Conservation (phyloP, 2,113 vertebrate genomes). For the Hemibates koningsi region DNA sequence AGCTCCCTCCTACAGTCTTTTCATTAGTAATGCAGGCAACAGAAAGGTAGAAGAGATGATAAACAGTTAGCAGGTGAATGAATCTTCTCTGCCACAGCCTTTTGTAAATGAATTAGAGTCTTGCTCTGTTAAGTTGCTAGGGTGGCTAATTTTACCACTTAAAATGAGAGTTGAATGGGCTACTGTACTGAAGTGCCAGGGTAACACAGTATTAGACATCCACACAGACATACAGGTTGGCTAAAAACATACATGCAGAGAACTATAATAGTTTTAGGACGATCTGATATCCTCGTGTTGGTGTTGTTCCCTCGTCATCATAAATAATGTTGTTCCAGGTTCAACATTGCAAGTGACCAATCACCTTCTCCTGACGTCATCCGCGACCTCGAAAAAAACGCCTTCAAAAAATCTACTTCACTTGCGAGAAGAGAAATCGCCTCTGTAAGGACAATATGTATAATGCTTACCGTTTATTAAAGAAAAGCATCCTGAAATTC, state of each 20-base stretch:
- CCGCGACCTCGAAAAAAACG: too few species aligned
- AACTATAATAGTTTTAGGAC: too few species aligned
- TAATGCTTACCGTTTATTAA: too few species aligned
- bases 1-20: not conserved
- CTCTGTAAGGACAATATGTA: too few species aligned
- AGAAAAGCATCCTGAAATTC: too few species aligned
- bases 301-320: too few species aligned
- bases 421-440: too few species aligned
- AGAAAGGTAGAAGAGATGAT: not conserved
- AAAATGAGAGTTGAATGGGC: not conserved
- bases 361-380: too few species aligned
- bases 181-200: not conserved
- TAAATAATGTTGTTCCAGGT: too few species aligned
- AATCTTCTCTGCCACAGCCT: not conserved
- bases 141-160: not conserved
- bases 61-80: not conserved
- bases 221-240: not conserved
- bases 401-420: too few species aligned
- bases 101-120: not conserved
- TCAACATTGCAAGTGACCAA: too few species aligned
- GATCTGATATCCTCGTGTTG: too few species aligned
- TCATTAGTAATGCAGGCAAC: not conserved
- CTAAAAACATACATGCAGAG: not conserved
- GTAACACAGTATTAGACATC: not conserved
- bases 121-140: not conserved